These are phyloP conservation scores for Nymphalis c-album DNA, from an alignment of 2,888 invertebrate genomes.

Conservation along the genomic window DNA sequence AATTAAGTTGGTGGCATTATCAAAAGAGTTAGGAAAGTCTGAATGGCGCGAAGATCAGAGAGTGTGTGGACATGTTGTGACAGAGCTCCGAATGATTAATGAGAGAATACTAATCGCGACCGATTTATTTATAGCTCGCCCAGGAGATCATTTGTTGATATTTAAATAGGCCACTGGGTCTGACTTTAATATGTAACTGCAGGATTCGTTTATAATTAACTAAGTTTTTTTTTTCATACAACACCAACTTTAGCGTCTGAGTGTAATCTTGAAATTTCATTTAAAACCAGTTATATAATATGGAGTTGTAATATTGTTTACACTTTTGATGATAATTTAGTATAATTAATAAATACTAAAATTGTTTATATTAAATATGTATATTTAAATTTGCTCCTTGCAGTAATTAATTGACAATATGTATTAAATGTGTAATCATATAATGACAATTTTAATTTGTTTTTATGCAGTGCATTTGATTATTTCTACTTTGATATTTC, in stretches of 20 bases:
- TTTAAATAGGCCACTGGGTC: conserved; percentile 66
- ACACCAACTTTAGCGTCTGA: too few relatives aligned
- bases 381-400: background rate
- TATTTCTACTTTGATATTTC: conserved; percentile 23
- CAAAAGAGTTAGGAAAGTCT: conserved; percentile 51
- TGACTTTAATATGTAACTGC: conserved; percentile 29
- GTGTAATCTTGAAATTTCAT: too few relatives aligned
- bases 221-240: background rate
- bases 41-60: conserved; percentile 67
- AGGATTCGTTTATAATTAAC: conserved; percentile 2
- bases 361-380: too few relatives aligned
- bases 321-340: too few relatives aligned
- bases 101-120: conserved; percentile 63
- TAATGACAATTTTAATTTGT: background rate
- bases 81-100: conserved; percentile 70
- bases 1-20: conserved; percentile 50
- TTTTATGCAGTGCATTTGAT: conserved; percentile 8
- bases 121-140: conserved; percentile 63
- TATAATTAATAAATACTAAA: too few relatives aligned
- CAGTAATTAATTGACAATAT: background rate
- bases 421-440: background rate
- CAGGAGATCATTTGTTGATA: conserved; percentile 61
- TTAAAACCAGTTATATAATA: too few relatives aligned
- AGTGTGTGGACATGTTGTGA: conserved; percentile 69
- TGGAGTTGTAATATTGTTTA: too few relatives aligned